Conservation (phyloP, 2,888 invertebrate genomes). For the Andrena dorsata region DNA sequence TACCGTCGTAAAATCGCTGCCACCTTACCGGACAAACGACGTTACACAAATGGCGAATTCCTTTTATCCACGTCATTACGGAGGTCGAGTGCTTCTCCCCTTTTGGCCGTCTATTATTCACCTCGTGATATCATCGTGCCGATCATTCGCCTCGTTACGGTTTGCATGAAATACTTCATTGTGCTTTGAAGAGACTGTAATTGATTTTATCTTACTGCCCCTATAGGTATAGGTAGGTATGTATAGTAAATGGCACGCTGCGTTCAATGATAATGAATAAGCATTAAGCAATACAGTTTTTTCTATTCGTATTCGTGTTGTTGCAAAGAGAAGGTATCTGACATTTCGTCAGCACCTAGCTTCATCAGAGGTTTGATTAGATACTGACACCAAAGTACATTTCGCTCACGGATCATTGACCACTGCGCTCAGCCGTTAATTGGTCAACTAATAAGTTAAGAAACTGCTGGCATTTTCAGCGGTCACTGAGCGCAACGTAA, state of each 20-base stretch:
- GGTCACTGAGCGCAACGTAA: background rate
- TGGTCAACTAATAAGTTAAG: background rate
- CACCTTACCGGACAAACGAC: slow-evolving; percentile 12
- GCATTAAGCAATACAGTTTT: background rate
- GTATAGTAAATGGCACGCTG: background rate
- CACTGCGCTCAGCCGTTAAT: background rate
- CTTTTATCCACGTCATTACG: slow-evolving; percentile 45
- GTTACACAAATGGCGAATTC: slow-evolving; percentile 31
- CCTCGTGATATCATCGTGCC: background rate
- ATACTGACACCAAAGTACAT: background rate
- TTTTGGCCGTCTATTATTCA: background rate
- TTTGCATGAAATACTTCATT: background rate
- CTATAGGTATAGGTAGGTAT: background rate
- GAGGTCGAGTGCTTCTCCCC: background rate
- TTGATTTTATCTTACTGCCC: background rate
- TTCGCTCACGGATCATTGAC: background rate
- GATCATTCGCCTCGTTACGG: background rate
- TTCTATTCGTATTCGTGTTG: background rate
- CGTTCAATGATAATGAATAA: background rate
- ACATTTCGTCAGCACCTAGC: slow-evolving; percentile 1
- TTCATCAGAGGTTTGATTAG: background rate
- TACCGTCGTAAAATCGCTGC: slow-evolving; percentile 49
- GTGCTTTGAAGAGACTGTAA: background rate
- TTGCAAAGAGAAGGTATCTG: background rate
- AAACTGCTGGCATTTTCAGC: background rate